Base-by-base conservation (phyloP, 1,140 invertebrate species). In the Aplysia californica region DNA sequence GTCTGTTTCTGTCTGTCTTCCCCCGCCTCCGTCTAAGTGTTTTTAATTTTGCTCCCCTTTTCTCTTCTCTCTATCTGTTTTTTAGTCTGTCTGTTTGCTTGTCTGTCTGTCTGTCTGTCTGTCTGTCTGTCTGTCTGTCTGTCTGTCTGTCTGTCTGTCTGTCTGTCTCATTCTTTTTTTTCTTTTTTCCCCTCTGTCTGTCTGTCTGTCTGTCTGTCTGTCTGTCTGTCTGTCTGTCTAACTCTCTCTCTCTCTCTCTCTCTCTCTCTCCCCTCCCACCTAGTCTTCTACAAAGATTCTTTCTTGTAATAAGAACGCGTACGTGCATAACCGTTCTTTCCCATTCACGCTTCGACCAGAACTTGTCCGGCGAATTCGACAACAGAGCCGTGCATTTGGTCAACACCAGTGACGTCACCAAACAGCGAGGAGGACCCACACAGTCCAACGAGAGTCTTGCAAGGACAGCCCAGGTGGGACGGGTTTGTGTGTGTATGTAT, bases 401-500 rank as follows among this genome's bases (percentile, higher is more conserved):
- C 0, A 84, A 83, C 72, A 59, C 74, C 3, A 78, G 73, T 4
- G 81, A 82, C n/a, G 77, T 75, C 33, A 79, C 78, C 10, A 80
- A 82, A 58, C 58, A 79, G 18, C 64, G 59, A 36, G 79, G 75
- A n/a, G 56, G 55, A 55, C n/a, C 23, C 29, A 71, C 69, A 6
- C 81, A 82, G 44, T 83, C 79, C 38, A 83, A 86, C 38, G 81
- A 84, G 39, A 82, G 80, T 61, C 65, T 86, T 58, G 83, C 80
- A 3, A 79, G 61, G 75, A 80, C 84, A 61, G 82, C 83, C 0
- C 80, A 86, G 83, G 83, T 50, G 44, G n/a, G 44, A 15, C 44
- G 58, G 26, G 18, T 61, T 61, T 50, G 44, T 15, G 44, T 50
- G 6, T 50, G 6, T 50, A 50, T 50, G 44, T n/a, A n/a, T n/a